Evolutionary conservation across 1,140 invertebrate genomes (phyloP).

Genomic region (Lerema accius): DNA sequence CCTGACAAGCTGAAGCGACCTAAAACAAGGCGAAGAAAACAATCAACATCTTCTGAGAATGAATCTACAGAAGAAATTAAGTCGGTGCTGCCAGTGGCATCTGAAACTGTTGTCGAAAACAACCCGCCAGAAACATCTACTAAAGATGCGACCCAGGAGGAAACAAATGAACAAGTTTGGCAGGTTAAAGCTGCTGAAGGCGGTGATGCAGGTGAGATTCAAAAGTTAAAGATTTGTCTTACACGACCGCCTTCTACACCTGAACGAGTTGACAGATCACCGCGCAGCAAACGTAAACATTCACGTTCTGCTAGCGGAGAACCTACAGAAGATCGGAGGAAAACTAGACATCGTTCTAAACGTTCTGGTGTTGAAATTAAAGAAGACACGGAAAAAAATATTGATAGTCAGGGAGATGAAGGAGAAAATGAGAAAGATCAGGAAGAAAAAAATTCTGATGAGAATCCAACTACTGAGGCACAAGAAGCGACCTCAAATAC

Average conservation of each 20-base stretch:
- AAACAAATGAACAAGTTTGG: conserved; percentile 72
- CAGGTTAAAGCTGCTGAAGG: conserved; percentile 68
- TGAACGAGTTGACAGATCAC: conserved; percentile 69
- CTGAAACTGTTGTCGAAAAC: conserved; percentile 41
- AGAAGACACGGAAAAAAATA: conserved; percentile 58
- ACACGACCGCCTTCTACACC: conserved; percentile 73
- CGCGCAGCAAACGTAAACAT: conserved; percentile 74
- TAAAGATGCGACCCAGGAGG: conserved; percentile 63
- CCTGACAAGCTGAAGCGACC: conserved; percentile 66
- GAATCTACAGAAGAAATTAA: conserved; percentile 62
- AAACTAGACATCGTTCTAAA: conserved; percentile 62
- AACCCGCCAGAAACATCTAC: conserved; percentile 46
- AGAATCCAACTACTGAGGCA: conserved; percentile 41
- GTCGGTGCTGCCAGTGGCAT: conserved; percentile 46
- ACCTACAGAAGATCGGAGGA: conserved; percentile 69
- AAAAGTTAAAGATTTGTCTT: conserved; percentile 76
- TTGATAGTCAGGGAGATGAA: conserved; percentile 54
- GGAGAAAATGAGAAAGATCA: conserved; percentile 38
- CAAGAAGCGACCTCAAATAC: conserved; percentile 44
- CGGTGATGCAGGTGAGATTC: conserved; percentile 67
- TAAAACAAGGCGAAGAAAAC: conserved; percentile 64
- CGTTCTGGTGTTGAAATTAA: conserved; percentile 54
- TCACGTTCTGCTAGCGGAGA: conserved; percentile 73
- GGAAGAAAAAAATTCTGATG: conserved; percentile 17
- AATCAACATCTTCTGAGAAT: conserved; percentile 69